phyloP scores from a whole-genome alignment of 1,140 invertebrate genomes.

The Panagrolaimus sp. region DNA sequence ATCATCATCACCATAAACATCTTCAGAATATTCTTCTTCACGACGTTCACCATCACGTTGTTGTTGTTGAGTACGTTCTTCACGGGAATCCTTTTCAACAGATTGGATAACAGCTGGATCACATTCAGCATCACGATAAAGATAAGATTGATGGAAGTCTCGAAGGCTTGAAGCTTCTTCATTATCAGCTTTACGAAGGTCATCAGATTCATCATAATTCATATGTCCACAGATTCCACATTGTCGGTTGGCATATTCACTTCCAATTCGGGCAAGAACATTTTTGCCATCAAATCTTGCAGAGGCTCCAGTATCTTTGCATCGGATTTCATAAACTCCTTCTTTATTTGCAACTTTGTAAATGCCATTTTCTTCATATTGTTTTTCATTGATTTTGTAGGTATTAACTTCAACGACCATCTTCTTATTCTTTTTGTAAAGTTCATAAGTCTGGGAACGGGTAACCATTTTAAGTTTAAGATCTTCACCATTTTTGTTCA shows the following conservation, averaged over 20 bases:
- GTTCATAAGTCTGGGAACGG: background rate
- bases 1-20: background rate
- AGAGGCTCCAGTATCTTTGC: conserved; percentile 16
- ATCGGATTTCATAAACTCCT: conserved; percentile 17
- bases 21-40: background rate
- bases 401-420: conserved; percentile 24
- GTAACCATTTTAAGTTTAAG: conserved; percentile 21
- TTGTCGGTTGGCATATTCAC: conserved; percentile 22
- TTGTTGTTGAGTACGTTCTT: too few species aligned
- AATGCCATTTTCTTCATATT: conserved; percentile 16
- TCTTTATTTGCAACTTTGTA: background rate
- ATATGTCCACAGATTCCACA: conserved; percentile 30
- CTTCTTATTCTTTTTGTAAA: conserved; percentile 20
- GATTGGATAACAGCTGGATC: background rate
- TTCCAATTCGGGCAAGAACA: conserved; percentile 10
- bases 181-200: conserved; percentile 28
- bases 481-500: background rate
- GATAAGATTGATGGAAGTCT: conserved; percentile 35
- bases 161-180: conserved; percentile 14
- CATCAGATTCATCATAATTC: conserved; percentile 20
- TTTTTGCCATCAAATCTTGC: conserved; percentile 23
- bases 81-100: background rate
- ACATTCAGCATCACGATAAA: conserved; percentile 17
- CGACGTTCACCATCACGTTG: too few species aligned
- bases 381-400: conserved; percentile 8